Evolutionary conservation across 2,888 invertebrate species (phyloP).

Genomic region (Tachina grossa): DNA sequence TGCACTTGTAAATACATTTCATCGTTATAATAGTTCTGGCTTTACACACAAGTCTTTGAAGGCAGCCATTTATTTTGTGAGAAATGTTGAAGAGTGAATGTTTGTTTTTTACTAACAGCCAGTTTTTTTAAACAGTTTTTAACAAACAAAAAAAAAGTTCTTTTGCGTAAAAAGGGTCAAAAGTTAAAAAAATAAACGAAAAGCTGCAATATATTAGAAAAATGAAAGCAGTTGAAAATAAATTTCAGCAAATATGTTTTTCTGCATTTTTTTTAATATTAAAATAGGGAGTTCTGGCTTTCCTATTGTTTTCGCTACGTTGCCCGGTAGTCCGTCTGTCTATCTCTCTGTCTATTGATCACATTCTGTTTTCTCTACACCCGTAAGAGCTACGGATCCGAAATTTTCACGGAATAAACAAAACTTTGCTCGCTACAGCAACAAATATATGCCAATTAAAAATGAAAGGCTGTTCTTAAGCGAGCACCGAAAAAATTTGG

Average conservation of each 20-base stretch:
- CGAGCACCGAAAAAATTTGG: too few species aligned
- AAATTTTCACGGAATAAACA: too few species aligned
- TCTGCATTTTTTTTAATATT: not conserved
- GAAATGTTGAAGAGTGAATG: not conserved
- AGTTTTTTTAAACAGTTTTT: too few species aligned
- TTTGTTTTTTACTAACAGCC: not conserved
- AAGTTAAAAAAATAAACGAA: not conserved
- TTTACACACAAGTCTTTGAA: not conserved
- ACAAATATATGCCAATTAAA: too few species aligned
- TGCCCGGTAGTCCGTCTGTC: too few species aligned
- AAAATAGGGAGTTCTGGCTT: too few species aligned
- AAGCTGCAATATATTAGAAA: not conserved
- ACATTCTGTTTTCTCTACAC: too few species aligned
- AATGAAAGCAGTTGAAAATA: not conserved
- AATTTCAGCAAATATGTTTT: not conserved
- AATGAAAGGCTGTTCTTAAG: too few species aligned
- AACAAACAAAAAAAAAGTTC: not conserved
- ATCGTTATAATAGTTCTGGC: conserved; percentile 32
- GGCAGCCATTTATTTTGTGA: not conserved
- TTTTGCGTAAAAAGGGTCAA: not conserved
- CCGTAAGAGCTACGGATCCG: too few species aligned
- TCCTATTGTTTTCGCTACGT: too few species aligned
- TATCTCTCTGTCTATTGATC: too few species aligned
- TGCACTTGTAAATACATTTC: conserved; percentile 57
- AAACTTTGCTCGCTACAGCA: too few species aligned